Evolutionary conservation across 2,113 vertebrate species (phyloP), one percentile per base, ranked within the genome.

Genomic region (Cariama cristata): DNA sequence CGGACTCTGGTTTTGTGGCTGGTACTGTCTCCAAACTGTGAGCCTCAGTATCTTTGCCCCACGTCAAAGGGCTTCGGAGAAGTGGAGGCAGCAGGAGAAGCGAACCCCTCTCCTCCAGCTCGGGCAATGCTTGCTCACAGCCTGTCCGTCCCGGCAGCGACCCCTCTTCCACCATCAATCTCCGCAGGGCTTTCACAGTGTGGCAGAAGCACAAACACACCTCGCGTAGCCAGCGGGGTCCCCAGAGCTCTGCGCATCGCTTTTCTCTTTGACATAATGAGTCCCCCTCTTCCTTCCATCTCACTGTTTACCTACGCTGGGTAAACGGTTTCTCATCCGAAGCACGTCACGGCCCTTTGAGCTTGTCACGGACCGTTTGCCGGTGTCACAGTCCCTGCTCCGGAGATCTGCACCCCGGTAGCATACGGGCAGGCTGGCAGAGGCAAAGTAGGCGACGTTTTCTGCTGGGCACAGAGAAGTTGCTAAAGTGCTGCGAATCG

Each of bases 361-460:
- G 27, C 63, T 59, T 21, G 15, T 59, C 67, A 35, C 1, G 0
- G 47, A 55, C 15, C 6, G 0, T 30, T 47, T 52, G 53, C 87
- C 63, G 40, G 35, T 19, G 8, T 72, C 71, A 8, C 44, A 17
- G 2, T 52, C 62, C 73, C 81, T 2, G 2, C 44, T 73, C 58
- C 63, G 23, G 68, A 44, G 81, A 0, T 76, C 50, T 23, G 14
- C 27, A 4, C 30, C 58, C 30, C 5, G 13, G 17, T 17, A 3
- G 53, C 12, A 0, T 11, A 6, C 47, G 15, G 47, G n/a, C 62
- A 33, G 35, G 14, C 17, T 8, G 56, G 28, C 26, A 44, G 56
- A 47, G 42, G 24, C 23, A 35, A 42, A 56, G 23, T 13, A 4
- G 6, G 0, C 1, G 0, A 0, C 19, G 7, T 59, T 89, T 80